Base-by-base conservation (phyloP, 1,140 invertebrate genomes). In the Pemphigus obesinymphae region DNA sequence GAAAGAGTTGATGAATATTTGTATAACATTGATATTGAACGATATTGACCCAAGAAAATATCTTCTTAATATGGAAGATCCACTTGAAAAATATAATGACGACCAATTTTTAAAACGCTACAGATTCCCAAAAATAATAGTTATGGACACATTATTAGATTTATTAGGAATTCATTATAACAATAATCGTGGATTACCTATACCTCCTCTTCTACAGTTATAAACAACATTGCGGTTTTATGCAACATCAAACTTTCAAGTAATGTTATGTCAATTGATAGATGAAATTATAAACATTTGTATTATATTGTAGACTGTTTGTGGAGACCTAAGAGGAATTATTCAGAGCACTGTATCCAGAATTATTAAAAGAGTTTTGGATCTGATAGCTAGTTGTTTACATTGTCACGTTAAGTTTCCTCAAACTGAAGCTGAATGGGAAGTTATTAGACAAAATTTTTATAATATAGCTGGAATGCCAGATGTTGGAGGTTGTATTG, bases 401-500 rank as follows among this genome's bases (percentile, higher is more conserved):
- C n/a, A n/a, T n/a, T n/a, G n/a, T n/a, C 85, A 84, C 58, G 82
- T 86, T 15, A 66, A 78, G 31, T 82, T 86, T 73, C 85, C 85
- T 45, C 58, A 83, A 34, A 84, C 82, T 15, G 43, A 83, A 61
- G 82, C 82, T 68, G 83, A 85, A 81, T 82, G 83, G 15, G 4
- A 15, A 23, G 45, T 82, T 10, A 61, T 82, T 17, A 83, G 83
- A 83, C 34, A 76, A 75, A 26, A 85, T 53, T 87, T 87, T 84
- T 86, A 84, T 83, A 78, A 78, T n/a, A 85, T 85, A 13, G 84
- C 85, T 29, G 23, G 80, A 75, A 87, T 88, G 84, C 86, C 87
- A 26, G 83, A 85, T 61, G 86, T 88, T 72, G 70, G 87, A 34
- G 87, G 87, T 58, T 85, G 84, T 45, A 85, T 89, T 43, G 87